phyloP scores from a whole-genome alignment of 1,140 invertebrate species.

The Drosophila kanapiae region DNA sequence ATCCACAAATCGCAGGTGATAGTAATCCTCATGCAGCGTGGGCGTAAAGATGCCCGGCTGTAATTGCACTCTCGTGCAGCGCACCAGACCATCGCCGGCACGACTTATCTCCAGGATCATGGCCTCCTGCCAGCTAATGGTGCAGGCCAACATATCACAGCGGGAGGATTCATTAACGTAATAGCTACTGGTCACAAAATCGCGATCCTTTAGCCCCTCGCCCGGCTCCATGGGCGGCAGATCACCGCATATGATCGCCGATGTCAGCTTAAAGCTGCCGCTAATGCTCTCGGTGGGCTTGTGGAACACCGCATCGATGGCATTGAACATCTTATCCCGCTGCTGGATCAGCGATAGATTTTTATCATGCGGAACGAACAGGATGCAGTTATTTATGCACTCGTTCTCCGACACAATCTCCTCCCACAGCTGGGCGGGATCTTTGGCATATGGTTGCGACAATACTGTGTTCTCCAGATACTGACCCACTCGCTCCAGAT shows the following conservation, averaged over 20 bases:
- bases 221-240: constrained; percentile 59
- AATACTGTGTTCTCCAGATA: constrained; percentile 91
- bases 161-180: constrained; percentile 57
- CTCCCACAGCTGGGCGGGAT: constrained; percentile 91
- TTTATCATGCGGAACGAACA: constrained; percentile 91
- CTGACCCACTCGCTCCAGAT: constrained; percentile 95
- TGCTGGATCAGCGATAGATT: constrained; percentile 94
- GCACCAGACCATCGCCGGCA: constrained; percentile 46
- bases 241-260: constrained; percentile 86
- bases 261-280: constrained; percentile 87
- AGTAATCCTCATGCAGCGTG: constrained; percentile 57
- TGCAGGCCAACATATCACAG: constrained; percentile 69
- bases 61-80: constrained; percentile 66
- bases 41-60: constrained; percentile 80
- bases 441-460: constrained; percentile 87
- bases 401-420: constrained; percentile 91
- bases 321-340: constrained; percentile 89
- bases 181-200: constrained; percentile 82
- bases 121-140: constrained; percentile 64
- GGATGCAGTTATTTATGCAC: constrained; percentile 89
- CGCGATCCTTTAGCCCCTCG: constrained; percentile 40
- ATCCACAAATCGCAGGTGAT: constrained; percentile 78
- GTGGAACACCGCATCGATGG: constrained; percentile 90
- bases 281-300: constrained; percentile 89
- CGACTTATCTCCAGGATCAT: constrained; percentile 73